Base-by-base conservation (phyloP, 1,140 invertebrate species). In the Aphaenogaster floridana region DNA sequence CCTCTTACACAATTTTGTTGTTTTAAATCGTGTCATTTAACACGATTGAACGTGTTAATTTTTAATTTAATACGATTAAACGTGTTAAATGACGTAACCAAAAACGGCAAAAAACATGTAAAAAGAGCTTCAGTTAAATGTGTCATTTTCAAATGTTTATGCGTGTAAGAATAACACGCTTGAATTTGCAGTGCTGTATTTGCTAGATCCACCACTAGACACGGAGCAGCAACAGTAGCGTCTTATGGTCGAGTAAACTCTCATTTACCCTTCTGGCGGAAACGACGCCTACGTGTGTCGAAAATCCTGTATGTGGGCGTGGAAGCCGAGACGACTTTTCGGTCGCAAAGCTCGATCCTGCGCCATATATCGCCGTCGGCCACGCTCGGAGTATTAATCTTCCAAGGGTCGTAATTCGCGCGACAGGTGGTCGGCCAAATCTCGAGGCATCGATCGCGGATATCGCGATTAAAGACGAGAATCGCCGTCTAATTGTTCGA, bases 381-480 rank as follows among this genome's bases (percentile, higher is more conserved):
- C 48, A 83, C 11, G 11, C 3, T 50, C n/a, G 54, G 11, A 9
- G 34, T 63, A 89, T 86, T 89, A 89, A 89, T 86, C 72, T 88
- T 50, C 74, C 7, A 59, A 78, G 64, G 64, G 42, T 72, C 42
- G 83, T 57, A 89, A 89, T 89, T 81, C 39, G 89, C 76, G 84
- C 88, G 88, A 90, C 88, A 89, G 84, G 84, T 90, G 88, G 69
- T 68, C 68, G 77, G 50, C 36, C 69, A 54, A 9, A 86, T 81
- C n/a, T 89, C 48, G 39, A 72, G 59, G 4, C 17, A 48, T 79
- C 45, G 39, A 34, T 13, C 34, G 21, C 39, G 66, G 71, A 89
- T 89, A 36, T 52, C 72, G 72, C 72, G 72, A 78, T 59, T 21
- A 42, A 11, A 59, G 21, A 21, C 15, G 52, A 28, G 15, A 79